Conservation (phyloP, 2,797 vertebrate species). For the Centroberyx gerrardi region DNA sequence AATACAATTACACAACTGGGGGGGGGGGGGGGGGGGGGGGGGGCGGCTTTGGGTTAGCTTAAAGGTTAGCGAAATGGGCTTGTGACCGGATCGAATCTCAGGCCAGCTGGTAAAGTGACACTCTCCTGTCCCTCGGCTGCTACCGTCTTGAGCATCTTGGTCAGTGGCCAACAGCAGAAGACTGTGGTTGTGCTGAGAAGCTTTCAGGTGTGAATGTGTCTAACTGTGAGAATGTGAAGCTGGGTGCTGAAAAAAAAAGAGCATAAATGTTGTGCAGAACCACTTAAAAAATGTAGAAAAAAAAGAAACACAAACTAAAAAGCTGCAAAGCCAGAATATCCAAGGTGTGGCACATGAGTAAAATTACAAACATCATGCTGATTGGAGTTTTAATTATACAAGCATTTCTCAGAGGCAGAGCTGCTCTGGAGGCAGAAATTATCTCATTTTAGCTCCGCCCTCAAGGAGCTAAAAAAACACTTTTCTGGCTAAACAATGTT, state of each 20-base stretch:
- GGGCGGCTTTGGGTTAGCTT: neutral
- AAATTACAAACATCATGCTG: neutral
- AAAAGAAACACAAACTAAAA: neutral
- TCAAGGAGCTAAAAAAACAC: no score
- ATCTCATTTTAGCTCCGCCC: no score
- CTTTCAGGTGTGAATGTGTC: neutral
- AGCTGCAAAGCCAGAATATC: neutral
- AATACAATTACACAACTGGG: neutral
- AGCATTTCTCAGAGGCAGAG: no score
- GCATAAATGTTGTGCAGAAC: neutral
- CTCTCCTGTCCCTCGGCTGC: no score
- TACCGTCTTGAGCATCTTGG: neutral
- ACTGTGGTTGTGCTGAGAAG: neutral
- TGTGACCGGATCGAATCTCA: neutral
- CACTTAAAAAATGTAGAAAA: neutral
- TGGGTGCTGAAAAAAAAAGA: neutral
- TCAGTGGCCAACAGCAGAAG: neutral
- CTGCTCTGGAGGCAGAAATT: no score
- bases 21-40: neutral
- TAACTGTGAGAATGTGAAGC: constrained; percentile 15
- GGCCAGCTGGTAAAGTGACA: neutral
- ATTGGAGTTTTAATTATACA: no score
- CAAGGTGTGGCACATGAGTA: neutral
- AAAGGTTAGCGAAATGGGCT: constrained; percentile 10
- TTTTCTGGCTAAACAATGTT: no score